phyloP scores from a whole-genome alignment of 53 echinoderm and acorn worm genomes.

The Crossaster papposus region DNA sequence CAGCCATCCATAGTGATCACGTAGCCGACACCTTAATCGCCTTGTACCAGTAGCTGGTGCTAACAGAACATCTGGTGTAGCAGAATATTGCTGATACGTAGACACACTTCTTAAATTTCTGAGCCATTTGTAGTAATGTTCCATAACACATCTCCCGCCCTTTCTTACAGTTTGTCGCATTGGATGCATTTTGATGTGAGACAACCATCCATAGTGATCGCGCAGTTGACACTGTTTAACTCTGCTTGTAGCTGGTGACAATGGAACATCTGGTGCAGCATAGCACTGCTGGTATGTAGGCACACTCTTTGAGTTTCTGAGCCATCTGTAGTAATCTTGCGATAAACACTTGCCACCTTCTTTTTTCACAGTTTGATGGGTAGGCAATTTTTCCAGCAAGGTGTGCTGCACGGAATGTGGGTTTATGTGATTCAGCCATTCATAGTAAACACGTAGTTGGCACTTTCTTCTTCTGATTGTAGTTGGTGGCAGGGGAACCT shows the following conservation, averaged over 20 bases:
- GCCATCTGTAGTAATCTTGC: too few relatives aligned
- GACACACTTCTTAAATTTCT: too few relatives aligned
- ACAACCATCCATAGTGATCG: neutral
- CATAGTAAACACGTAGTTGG: neutral
- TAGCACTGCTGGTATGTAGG: too few relatives aligned
- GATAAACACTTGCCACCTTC: neutral
- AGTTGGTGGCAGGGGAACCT: neutral
- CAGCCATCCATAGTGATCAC: slow-evolving; percentile 3
- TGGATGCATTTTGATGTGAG: neutral
- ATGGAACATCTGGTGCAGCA: too few relatives aligned
- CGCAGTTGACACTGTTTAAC: neutral
- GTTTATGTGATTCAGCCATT: neutral
- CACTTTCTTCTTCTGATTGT: neutral
- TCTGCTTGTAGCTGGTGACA: neutral
- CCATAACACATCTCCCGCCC: slow-evolving; percentile 19
- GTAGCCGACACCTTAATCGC: neutral
- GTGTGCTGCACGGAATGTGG: neutral
- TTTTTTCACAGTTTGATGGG: too few relatives aligned
- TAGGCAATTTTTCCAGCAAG: neutral
- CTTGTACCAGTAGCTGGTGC: neutral
- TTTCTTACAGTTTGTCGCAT: neutral
- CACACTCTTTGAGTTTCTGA: too few relatives aligned
- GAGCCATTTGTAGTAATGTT: slow-evolving; percentile 48
- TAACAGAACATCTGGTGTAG: neutral
- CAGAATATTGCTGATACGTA: neutral